Evolutionary conservation across 2,797 vertebrate genomes (phyloP), one percentile per base, ranked within the genome.

Genomic region (Calcarius lapponicus): DNA sequence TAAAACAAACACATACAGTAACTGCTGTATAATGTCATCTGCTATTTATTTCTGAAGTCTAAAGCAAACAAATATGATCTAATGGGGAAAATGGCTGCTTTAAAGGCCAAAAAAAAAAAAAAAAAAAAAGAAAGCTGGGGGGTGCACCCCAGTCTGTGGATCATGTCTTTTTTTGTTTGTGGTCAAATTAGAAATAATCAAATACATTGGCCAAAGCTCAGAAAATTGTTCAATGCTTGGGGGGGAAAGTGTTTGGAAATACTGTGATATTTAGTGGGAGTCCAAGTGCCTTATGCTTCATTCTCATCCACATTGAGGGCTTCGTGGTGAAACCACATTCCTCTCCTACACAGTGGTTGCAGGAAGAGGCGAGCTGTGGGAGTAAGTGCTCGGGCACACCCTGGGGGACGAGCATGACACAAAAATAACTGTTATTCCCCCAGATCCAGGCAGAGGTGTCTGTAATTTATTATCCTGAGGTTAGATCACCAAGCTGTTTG

Each of bases 41-140:
- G 95, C 90, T 97, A 81, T 95, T 96, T 91, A 95, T 92, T 94
- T 81, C 82, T 93, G 73, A 69, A 92, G 73, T 90, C 43, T 96
- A 66, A 88, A 82, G 54, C 38, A 90, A 94, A 86, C 79, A 95
- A 86, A 94, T 88, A 74, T 82, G 84, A 95, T 93, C 93, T 91
- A 93, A 90, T 91, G 56, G 31, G 80, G 81, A 85, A 95, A 92
- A 85, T 80, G 29, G 4, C 48, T 91, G 12, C 38, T 87, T 82
- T 62, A 50, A 69, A 83, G 51, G 61, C 48, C 17, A 50, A 42
- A 36, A 17, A 34, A n/a, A 31, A 38, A 48, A 17, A 47, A 32
- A 29, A 17, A 34, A n/a, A 31, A 38, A 48, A 17, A 47, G 31
- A 29, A 18, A 25, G 6, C 11, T 2, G 2, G 3, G 9, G 51